Evolutionary conservation across 2,888 invertebrate species (phyloP).

Genomic region (Melikaiella ostensackeni): DNA sequence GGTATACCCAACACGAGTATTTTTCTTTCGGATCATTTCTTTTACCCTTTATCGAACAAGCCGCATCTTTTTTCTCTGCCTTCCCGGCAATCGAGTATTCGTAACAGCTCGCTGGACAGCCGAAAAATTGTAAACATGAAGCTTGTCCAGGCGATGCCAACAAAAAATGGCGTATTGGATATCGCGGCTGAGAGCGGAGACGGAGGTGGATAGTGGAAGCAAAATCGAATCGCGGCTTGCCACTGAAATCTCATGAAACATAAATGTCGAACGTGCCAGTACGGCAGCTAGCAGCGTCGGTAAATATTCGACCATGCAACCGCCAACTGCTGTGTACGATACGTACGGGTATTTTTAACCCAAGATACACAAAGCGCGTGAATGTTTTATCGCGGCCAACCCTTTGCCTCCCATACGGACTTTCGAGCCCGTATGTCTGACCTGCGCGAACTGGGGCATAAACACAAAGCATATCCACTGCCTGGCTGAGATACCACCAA

Average conservation of each 20-base stretch:
- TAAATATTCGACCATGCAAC: slow-evolving; percentile 56
- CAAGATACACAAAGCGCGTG: slow-evolving; percentile 70
- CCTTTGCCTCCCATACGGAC: slow-evolving; percentile 66
- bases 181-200: neutral
- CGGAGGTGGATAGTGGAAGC: slow-evolving; percentile 7
- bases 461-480: slow-evolving; percentile 72
- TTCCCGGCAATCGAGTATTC: slow-evolving; percentile 41
- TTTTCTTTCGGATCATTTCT: neutral
- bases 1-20: slow-evolving; percentile 8
- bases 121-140: slow-evolving; percentile 37
- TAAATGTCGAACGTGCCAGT: slow-evolving; percentile 58
- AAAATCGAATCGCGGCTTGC: slow-evolving; percentile 52
- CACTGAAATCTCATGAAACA: slow-evolving; percentile 56
- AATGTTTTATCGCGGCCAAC: slow-evolving; percentile 73
- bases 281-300: slow-evolving; percentile 47
- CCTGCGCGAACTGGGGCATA: slow-evolving; percentile 69
- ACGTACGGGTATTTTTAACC: slow-evolving; percentile 71
- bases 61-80: slow-evolving; percentile 33
- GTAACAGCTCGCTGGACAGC: slow-evolving; percentile 37
- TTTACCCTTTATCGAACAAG: slow-evolving; percentile 22
- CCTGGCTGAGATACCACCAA: slow-evolving; percentile 69
- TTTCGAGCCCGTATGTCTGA: slow-evolving; percentile 66
- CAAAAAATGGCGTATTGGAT: slow-evolving; percentile 22
- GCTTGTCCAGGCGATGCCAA: slow-evolving; percentile 15
- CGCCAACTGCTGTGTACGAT: slow-evolving; percentile 59